Evolutionary conservation across 2,113 vertebrate species (phyloP).

Genomic region (Gorsachius goisagi): DNA sequence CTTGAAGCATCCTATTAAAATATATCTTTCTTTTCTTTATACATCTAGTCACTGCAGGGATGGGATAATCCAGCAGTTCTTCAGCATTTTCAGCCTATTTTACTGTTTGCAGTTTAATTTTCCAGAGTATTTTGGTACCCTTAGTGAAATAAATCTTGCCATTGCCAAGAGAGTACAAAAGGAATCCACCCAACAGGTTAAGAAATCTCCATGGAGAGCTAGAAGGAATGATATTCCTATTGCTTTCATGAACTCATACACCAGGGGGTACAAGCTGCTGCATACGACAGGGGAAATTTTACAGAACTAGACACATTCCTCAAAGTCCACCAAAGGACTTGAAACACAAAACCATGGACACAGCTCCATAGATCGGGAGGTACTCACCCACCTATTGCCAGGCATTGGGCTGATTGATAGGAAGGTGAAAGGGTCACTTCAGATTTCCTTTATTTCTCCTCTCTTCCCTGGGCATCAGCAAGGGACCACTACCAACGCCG

Average conservation of each 20-base stretch:
- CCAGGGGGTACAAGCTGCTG: neutral
- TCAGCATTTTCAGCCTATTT: neutral
- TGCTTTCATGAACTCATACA: neutral
- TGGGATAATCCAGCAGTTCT: neutral
- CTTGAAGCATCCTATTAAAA: neutral
- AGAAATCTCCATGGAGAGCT: neutral
- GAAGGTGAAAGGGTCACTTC: neutral
- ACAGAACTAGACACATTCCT: neutral
- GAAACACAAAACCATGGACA: neutral
- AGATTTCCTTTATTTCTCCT: neutral
- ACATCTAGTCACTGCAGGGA: neutral
- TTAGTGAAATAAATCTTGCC: neutral
- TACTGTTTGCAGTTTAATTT: neutral
- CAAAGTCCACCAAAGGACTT: neutral
- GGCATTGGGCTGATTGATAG: neutral
- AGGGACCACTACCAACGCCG: fast-evolving
- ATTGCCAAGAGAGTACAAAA: neutral
- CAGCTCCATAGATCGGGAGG: neutral
- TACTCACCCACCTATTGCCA: neutral
- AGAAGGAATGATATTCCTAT: neutral
- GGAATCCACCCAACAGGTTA: neutral
- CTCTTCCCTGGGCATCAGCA: neutral
- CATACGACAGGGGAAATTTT: neutral
- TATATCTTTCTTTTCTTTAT: neutral
- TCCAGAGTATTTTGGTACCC: neutral